Conservation (phyloP, 2,113 vertebrate species). For the Carassius gibelio region DNA sequence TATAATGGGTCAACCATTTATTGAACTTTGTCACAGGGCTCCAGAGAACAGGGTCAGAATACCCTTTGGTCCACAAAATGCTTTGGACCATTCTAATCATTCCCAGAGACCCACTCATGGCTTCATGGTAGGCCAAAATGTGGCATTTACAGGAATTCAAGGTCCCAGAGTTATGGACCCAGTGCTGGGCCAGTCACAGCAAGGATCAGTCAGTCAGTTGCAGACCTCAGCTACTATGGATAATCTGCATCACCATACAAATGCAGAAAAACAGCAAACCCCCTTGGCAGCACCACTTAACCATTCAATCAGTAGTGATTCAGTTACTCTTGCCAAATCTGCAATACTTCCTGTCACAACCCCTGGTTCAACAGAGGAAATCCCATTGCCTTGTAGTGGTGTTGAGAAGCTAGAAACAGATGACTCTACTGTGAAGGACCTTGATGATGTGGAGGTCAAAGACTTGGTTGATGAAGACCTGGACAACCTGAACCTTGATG, state of each 20-base stretch:
- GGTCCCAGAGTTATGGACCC: conserved; percentile 72
- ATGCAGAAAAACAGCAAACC: conserved; percentile 64
- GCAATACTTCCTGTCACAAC: conserved; percentile 61
- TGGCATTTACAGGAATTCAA: conserved; percentile 55
- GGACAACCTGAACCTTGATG: conserved; percentile 91
- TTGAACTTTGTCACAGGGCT: conserved; percentile 87
- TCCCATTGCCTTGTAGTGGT: conserved; percentile 62
- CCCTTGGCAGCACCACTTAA: conserved; percentile 69
- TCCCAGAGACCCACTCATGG: conserved; percentile 65
- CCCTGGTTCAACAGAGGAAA: conserved; percentile 67
- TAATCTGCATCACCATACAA: conserved; percentile 71
- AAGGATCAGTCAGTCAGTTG: conserved; percentile 68
- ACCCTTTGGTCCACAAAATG: conserved; percentile 69
- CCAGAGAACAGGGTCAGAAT: conserved; percentile 83
- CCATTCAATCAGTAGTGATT: conserved; percentile 67
- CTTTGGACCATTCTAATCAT: conserved; percentile 70
- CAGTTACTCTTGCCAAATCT: conserved; percentile 59
- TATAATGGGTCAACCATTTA: conserved; percentile 91
- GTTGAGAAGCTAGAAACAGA: conserved; percentile 90
- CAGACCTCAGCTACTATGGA: conserved; percentile 74
- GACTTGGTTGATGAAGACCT: conserved; percentile 93
- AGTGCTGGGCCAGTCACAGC: conserved; percentile 67
- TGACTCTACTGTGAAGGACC: conserved; percentile 91
- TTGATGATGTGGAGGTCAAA: conserved; percentile 95
- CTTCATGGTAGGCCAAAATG: conserved; percentile 74